These are phyloP conservation scores for Trisateles emortualis DNA, from an alignment of 2,888 invertebrate genomes.

Conservation along the genomic window DNA sequence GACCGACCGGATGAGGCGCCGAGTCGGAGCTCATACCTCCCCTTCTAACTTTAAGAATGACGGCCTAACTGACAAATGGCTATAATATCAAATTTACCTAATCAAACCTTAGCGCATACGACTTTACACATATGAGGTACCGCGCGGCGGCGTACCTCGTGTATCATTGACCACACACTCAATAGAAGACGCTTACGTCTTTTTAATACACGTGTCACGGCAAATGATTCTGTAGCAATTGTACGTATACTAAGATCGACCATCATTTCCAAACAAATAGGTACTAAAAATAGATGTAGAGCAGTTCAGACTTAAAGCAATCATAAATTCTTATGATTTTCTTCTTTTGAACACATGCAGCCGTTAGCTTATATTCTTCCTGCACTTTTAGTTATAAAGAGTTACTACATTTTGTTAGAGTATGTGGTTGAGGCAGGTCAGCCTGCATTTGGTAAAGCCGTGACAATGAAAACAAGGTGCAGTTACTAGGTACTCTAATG, in stretches of 20 bases:
- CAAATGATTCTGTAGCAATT: slow-evolving; percentile 20
- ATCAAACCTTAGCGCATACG: slow-evolving; percentile 38
- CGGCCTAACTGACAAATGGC: slow-evolving; percentile 63
- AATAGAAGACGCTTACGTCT: not conserved
- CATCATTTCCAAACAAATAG: slow-evolving; percentile 2
- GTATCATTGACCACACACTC: slow-evolving; percentile 7
- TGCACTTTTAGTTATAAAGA: not conserved
- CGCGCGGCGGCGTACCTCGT: slow-evolving; percentile 14
- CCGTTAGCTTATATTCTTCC: not conserved
- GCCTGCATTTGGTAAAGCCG: slow-evolving; percentile 33
- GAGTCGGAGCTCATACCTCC: slow-evolving; percentile 73
- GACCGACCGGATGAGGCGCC: slow-evolving; percentile 81
- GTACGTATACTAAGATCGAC: slow-evolving; percentile 15
- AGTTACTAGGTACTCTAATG: slow-evolving; percentile 45
- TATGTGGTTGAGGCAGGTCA: slow-evolving; percentile 51
- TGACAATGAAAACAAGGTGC: slow-evolving; percentile 52
- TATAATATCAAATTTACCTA: slow-evolving; percentile 60
- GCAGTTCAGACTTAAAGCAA: slow-evolving; percentile 28
- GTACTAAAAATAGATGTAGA: slow-evolving; percentile 43
- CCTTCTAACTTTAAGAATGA: slow-evolving; percentile 74
- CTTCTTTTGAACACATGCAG: slow-evolving; percentile 6
- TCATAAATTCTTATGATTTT: slow-evolving; percentile 16
- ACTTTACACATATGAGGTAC: slow-evolving; percentile 15
- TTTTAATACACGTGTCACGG: slow-evolving; percentile 11
- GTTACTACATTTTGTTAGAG: slow-evolving; percentile 10